phyloP scores from a whole-genome alignment of 2,888 invertebrate species.

The Heliconius ethilla region DNA sequence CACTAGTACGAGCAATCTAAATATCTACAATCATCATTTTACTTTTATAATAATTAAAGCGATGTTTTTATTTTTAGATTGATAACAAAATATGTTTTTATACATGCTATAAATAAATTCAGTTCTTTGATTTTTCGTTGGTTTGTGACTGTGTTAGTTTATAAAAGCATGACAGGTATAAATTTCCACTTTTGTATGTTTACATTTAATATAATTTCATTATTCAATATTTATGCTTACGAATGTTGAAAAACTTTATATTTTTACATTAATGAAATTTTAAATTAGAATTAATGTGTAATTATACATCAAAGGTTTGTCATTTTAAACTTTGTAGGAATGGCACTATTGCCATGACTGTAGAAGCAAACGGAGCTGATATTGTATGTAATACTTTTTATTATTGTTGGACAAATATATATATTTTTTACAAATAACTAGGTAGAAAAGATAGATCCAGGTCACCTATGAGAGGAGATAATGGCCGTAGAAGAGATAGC shows the following conservation, averaged over 20 bases:
- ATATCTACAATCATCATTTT: too few relatives aligned
- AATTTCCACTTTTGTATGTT: neutral
- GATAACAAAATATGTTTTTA: neutral
- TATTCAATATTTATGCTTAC: neutral
- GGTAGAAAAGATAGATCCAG: slow-evolving; percentile 65
- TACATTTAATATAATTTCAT: neutral
- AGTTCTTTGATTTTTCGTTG: neutral
- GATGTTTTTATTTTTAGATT: too few relatives aligned
- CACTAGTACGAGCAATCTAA: too few relatives aligned
- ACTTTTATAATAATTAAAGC: too few relatives aligned
- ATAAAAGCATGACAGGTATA: slow-evolving; percentile 11
- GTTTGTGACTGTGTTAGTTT: neutral
- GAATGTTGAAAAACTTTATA: neutral
- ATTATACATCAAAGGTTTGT: neutral
- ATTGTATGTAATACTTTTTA: neutral
- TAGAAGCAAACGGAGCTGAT: neutral
- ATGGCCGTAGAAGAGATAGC: slow-evolving; percentile 61
- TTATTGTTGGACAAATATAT: neutral
- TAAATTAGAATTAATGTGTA: neutral
- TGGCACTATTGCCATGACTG: neutral
- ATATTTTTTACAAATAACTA: slow-evolving; percentile 9
- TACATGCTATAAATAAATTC: neutral
- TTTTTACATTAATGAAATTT: neutral
- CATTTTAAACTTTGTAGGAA: neutral
- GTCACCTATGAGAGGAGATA: slow-evolving; percentile 62